Evolutionary conservation across 2,888 invertebrate genomes (phyloP).

Genomic region (Ophraella communa): DNA sequence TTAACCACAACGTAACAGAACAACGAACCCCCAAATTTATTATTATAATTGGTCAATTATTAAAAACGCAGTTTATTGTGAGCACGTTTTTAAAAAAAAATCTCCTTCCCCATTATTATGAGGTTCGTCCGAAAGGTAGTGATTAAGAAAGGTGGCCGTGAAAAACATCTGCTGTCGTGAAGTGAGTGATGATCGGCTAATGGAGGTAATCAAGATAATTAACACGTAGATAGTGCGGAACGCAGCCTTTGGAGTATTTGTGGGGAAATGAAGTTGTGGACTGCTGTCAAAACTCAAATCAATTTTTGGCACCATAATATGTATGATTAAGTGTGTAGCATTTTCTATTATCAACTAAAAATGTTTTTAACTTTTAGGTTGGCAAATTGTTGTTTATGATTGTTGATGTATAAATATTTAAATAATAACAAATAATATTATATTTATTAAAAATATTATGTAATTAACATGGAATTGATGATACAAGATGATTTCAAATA

Average conservation of each 20-base stretch:
- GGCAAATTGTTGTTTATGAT: too few relatives aligned
- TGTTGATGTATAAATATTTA: too few relatives aligned
- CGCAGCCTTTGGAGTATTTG: neutral
- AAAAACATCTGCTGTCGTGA: slow-evolving; percentile 38
- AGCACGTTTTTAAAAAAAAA: slow-evolving; percentile 28
- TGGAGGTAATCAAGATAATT: slow-evolving; percentile 39
- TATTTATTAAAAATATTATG: too few relatives aligned
- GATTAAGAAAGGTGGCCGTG: slow-evolving; percentile 33
- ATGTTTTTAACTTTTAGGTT: too few relatives aligned
- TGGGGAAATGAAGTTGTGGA: neutral
- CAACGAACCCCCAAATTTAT: too few relatives aligned
- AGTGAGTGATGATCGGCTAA: slow-evolving; percentile 38
- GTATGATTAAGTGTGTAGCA: neutral
- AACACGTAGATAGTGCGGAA: slow-evolving; percentile 28
- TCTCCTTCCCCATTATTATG: slow-evolving; percentile 32
- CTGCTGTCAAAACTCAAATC: neutral
- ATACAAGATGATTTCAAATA: too few relatives aligned
- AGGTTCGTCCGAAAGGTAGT: slow-evolving; percentile 28
- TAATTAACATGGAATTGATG: too few relatives aligned
- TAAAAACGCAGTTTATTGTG: slow-evolving; percentile 32
- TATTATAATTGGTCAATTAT: slow-evolving; percentile 37
- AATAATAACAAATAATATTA: too few relatives aligned
- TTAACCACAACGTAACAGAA: slow-evolving; percentile 13
- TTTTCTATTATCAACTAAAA: neutral
- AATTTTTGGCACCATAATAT: neutral